Base-by-base conservation (phyloP, 2,888 invertebrate species). In the Dendrolimus houi region DNA sequence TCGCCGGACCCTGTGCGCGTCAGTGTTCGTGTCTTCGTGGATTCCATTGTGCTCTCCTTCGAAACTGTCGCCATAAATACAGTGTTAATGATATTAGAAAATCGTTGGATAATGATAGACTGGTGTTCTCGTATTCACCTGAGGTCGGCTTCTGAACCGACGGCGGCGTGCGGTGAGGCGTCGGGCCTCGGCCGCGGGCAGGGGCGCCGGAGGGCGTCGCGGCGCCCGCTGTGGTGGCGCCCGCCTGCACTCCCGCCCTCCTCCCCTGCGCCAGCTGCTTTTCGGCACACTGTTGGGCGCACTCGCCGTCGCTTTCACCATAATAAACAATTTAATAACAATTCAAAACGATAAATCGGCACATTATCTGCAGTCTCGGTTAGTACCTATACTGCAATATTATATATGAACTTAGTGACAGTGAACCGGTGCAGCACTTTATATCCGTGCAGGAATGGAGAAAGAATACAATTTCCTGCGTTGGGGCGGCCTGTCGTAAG, bases 201-300 rank as follows among this genome's bases (percentile, higher is more conserved):
- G 55, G 41, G 52, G 55, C 8, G 41, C 12, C 9, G 42, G 47
- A 52, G 41, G 12, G 41, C n/a, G 57, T 17, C 41, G 54, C 14
- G 47, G 8, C 52, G 42, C 13, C 57, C 54, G 13, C 53, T 13
- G 53, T 55, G 52, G 9, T 41, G 47, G 54, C 52, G 56, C 52
- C 54, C 8, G 54, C 54, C 41, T 13, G 56, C 52, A 52, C 12
- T 40, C 14, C 42, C 17, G 9, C 52, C 55, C 2, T 54, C 52
- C 55, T 13, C 47, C 53, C 60, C 54, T 65, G 70, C 57, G 68
- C 60, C 58, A 83, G 73, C 57, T 70, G 72, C 17, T 66, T 72
- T 71, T 84, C 83, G 55, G 65, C 66, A 68, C 84, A 84, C 53
- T 78, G 66, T 56, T 63, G 61, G 8, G 72, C 74, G 64, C 84